Conservation (phyloP, 2,113 vertebrate species). For the Catharus bicknelli region DNA sequence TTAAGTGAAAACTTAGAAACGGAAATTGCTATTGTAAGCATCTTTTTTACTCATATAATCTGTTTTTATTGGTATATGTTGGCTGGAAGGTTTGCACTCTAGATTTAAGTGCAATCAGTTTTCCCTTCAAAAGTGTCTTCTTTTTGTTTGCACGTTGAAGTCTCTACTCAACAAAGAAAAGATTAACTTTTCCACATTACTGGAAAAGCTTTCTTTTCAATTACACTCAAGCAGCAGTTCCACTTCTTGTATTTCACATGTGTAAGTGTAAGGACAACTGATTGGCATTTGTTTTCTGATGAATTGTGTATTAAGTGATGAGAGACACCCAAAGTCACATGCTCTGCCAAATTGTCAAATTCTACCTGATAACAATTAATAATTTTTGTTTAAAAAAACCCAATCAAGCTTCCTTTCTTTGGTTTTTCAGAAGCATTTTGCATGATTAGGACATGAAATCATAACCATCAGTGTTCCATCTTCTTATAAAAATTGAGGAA, state of each 20-base stretch:
- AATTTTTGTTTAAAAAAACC: not conserved
- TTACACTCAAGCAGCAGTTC: not conserved
- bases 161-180: not conserved
- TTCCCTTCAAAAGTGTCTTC: not conserved
- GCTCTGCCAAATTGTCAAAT: not conserved
- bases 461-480: not conserved
- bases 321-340: not conserved
- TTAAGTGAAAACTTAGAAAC: slow-evolving; percentile 10
- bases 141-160: not conserved
- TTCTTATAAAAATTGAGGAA: not conserved
- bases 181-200: not conserved
- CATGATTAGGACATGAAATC: not conserved
- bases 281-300: not conserved
- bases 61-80: not conserved
- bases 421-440: not conserved
- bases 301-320: not conserved
- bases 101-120: not conserved
- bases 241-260: not conserved
- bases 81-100: not conserved
- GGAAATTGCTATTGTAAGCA: not conserved
- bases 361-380: not conserved
- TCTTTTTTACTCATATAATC: not conserved
- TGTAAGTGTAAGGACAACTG: not conserved
- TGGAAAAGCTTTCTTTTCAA: not conserved
- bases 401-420: not conserved